These are phyloP conservation scores for Peromyscus attwateri DNA, from an alignment of 2,797 vertebrate species.

Conservation along the genomic window DNA sequence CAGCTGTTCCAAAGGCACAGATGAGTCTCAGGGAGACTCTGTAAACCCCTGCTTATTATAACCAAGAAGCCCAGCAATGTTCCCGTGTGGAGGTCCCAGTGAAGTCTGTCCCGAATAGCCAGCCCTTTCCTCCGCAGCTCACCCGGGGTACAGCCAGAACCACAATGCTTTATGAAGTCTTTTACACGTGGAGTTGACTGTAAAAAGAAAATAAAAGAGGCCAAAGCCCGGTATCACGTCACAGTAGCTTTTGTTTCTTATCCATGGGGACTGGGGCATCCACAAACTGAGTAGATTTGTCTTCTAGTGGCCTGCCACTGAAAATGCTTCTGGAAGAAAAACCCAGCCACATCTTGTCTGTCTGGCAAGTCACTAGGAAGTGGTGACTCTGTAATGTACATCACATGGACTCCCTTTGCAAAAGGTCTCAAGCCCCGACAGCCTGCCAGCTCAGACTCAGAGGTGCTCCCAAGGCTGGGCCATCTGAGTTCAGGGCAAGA, in stretches of 20 bases:
- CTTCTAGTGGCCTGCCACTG: background rate
- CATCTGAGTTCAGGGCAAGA: background rate
- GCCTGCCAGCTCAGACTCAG: background rate
- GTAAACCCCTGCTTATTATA: constrained; percentile 89
- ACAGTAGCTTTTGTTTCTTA: constrained; percentile 75
- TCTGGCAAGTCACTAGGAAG: background rate
- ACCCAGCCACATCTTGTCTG: background rate
- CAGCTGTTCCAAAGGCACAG: constrained; percentile 81
- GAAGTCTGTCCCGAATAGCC: constrained; percentile 93
- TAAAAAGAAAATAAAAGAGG: constrained; percentile 90
- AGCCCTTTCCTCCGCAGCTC: constrained; percentile 95
- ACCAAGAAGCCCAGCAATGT: constrained; percentile 93
- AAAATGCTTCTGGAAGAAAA: constrained; percentile 32
- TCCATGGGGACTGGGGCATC: constrained; percentile 28
- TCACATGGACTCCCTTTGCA: background rate
- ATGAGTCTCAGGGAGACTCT: constrained; percentile 63
- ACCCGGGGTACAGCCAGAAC: constrained; percentile 91
- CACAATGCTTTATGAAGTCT: constrained; percentile 91
- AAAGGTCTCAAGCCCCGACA: background rate
- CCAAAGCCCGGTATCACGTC: constrained; percentile 79
- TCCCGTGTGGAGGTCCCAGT: constrained; percentile 93
- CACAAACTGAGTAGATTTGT: background rate
- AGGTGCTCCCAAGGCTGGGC: background rate
- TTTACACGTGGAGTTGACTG: constrained; percentile 93
- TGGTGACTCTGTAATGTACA: background rate